Evolutionary conservation across 2,113 vertebrate species (phyloP).

Genomic region (Leucopternis melanops): DNA sequence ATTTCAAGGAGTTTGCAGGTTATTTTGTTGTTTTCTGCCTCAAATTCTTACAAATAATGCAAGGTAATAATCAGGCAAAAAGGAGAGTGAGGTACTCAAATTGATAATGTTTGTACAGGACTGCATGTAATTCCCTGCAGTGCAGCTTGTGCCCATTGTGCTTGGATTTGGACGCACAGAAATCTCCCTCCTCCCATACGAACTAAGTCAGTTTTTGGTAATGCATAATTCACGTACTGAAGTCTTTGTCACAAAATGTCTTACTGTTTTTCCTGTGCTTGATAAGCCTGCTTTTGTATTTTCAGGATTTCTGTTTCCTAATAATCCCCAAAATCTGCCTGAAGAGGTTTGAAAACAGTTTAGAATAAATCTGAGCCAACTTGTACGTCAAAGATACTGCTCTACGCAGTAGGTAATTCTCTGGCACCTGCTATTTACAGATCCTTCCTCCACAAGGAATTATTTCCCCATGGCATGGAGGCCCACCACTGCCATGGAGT

Average conservation of each 20-base stretch:
- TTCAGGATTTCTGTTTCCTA: conserved; percentile 14
- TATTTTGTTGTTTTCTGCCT: background rate
- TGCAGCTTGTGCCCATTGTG: background rate
- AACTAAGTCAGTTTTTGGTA: background rate
- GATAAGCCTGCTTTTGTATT: conserved; percentile 4
- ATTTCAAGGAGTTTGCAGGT: background rate
- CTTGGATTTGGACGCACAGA: background rate
- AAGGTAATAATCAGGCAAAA: background rate
- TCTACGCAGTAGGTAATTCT: background rate
- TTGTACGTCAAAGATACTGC: background rate
- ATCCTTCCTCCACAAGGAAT: background rate
- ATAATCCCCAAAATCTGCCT: background rate
- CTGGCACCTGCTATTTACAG: background rate
- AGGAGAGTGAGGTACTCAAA: background rate
- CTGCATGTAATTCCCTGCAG: background rate
- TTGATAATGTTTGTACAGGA: background rate
- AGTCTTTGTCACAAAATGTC: conserved; percentile 31
- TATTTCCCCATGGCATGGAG: background rate
- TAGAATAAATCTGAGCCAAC: background rate
- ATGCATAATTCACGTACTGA: conserved; percentile 41
- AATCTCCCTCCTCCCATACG: background rate
- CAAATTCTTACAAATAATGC: background rate
- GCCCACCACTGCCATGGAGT: background rate
- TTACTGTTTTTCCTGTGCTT: background rate
- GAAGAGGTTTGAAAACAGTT: conserved; percentile 10